Evolutionary conservation across 1,140 invertebrate genomes (phyloP).

Genomic region (Megalopta genalis): DNA sequence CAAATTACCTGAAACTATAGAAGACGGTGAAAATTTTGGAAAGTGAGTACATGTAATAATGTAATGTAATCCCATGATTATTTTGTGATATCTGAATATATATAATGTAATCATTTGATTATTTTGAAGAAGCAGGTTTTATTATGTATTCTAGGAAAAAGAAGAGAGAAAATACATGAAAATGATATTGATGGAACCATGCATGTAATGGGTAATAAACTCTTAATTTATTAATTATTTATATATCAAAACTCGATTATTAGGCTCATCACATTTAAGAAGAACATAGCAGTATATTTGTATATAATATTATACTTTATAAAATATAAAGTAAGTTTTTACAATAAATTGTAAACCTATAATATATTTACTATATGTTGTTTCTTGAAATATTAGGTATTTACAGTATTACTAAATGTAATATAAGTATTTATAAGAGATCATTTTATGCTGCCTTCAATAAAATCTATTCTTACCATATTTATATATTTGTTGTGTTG

Average conservation of each 20-base stretch:
- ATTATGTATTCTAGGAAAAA: conserved; percentile 35
- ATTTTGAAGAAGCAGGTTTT: neutral
- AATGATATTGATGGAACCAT: neutral
- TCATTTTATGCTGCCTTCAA: neutral
- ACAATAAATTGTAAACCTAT: neutral
- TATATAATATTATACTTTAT: neutral
- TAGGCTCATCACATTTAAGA: neutral
- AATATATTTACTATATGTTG: conserved; percentile 1
- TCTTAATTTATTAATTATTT: neutral
- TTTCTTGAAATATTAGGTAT: conserved; percentile 20
- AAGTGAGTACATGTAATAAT: conserved; percentile 66
- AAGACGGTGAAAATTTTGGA: conserved; percentile 82
- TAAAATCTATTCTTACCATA: conserved; percentile 16
- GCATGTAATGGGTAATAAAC: neutral
- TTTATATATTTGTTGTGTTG: conserved; percentile 1
- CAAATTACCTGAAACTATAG: conserved; percentile 82
- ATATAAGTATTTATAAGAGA: conserved; percentile 15
- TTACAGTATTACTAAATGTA: conserved; percentile 28
- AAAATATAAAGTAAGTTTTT: conserved; percentile 11
- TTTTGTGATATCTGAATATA: neutral
- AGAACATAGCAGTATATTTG: neutral
- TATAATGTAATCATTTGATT: too few species aligned
- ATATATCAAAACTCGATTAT: neutral
- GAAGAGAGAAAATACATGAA: neutral
- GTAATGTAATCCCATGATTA: too few species aligned